Evolutionary conservation across 2,797 vertebrate genomes (phyloP).

Genomic region (Liparis tanakae): DNA sequence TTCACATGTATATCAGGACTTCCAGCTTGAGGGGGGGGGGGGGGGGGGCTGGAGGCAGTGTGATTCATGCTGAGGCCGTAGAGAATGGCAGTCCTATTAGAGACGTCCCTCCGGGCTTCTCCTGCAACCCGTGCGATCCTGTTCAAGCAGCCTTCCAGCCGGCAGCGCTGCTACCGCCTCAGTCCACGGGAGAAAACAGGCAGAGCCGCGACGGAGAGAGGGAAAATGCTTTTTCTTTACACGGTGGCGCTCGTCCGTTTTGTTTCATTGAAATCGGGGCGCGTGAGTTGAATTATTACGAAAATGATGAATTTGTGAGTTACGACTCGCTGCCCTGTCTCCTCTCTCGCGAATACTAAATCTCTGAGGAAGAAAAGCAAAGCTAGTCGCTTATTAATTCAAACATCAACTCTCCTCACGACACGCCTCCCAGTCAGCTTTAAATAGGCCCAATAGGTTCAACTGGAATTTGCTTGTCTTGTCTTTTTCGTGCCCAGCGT

Average conservation of each 20-base stretch:
- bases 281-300: conserved; percentile 56
- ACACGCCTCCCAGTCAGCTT: conserved; percentile 72
- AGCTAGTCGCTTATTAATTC: conserved; percentile 74
- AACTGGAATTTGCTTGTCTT: conserved; percentile 53
- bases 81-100: conserved; percentile 58
- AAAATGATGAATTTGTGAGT: conserved; percentile 65
- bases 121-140: conserved; percentile 17
- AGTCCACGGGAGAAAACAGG: not conserved
- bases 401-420: conserved; percentile 70
- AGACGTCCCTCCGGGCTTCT: conserved; percentile 59
- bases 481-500: conserved; percentile 36
- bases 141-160: conserved; percentile 12
- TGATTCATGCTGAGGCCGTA: conserved; percentile 53
- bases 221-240: conserved; percentile 18
- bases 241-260: conserved; percentile 26
- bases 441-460: conserved; percentile 74
- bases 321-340: conserved; percentile 52
- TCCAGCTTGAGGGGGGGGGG: conserved; percentile 29
- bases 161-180: conserved; percentile 13
- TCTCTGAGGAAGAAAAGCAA: conserved; percentile 68
- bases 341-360: conserved; percentile 57
- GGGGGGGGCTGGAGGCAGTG: conserved; percentile 33
- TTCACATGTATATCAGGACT: conserved; percentile 41
- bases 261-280: conserved; percentile 3
- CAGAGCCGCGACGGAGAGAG: conserved; percentile 1